A percentile compares a stretch with the other conserved stretches of the same genome.
phyloP scores from a whole-genome alignment of 2,888 invertebrate genomes.

The Octodonta nipae region DNA sequence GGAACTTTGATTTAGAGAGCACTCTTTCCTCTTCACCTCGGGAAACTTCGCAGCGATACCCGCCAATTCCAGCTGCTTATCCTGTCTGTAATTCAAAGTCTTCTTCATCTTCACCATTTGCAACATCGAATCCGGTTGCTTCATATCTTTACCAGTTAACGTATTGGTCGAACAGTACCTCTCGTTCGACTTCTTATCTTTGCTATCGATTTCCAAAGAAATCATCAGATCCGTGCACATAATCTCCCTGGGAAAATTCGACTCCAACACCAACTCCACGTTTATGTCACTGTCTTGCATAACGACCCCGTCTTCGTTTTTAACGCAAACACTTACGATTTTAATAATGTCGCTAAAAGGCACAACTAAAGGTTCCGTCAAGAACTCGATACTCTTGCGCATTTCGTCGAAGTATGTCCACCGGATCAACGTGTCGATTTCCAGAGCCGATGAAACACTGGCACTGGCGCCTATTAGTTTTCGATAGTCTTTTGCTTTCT shows the following conservation, averaged over 20 bases:
- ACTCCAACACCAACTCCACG: constrained; percentile 43
- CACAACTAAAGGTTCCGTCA: constrained; percentile 29
- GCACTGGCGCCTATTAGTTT: constrained; percentile 51
- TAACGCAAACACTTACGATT: constrained; percentile 29
- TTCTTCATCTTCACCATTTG: constrained; percentile 52
- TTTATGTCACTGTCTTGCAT: constrained; percentile 47
- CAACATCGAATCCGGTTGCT: constrained; percentile 45
- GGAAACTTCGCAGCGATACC: constrained; percentile 55
- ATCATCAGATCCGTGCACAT: constrained; percentile 49
- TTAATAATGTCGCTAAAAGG: constrained; percentile 37
- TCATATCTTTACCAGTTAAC: constrained; percentile 43
- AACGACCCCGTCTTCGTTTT: constrained; percentile 30
- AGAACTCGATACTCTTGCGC: constrained; percentile 40
- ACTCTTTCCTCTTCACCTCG: constrained; percentile 53
- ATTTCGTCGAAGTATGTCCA: constrained; percentile 65
- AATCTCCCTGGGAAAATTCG: constrained; percentile 52
- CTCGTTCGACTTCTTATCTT: constrained; percentile 21
- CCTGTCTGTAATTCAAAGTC: constrained; percentile 67
- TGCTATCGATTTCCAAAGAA: constrained; percentile 35
- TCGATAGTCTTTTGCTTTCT: constrained; percentile 62
- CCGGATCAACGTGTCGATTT: constrained; percentile 52
- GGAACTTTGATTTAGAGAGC: constrained; percentile 27
- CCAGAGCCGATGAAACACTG: constrained; percentile 61
- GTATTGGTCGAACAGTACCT: constrained; percentile 36
- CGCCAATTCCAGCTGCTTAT: constrained; percentile 62